Base-by-base conservation (phyloP, 2,888 invertebrate species). In the Napeogenes sylphis region DNA sequence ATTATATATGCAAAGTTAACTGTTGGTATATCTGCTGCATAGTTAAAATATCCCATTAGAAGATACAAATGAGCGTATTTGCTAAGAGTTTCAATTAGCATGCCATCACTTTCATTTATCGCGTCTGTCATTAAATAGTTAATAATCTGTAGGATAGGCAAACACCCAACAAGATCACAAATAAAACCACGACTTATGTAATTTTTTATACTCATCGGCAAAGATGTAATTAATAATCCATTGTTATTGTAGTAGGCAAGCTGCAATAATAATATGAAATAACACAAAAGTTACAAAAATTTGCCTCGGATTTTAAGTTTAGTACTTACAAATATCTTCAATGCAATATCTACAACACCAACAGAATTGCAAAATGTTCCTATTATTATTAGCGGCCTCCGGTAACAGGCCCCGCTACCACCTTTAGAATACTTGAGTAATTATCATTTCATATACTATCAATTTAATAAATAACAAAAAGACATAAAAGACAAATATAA, bases 21-120 rank as follows among this genome's bases (percentile, higher is more conserved):
- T 1, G 71, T 73, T 0, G 87, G 86, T 13, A 58, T 53, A 60
- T 87, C 80, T 12, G 80, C 76, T 33, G 83, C 59, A 55, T 85
- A 84, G 58, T 82, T 65, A 56, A 86, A 84, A 67, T 80, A 86
- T 4, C 80, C 83, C 58, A 75, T 68, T 10, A 87, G 45, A 3
- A 87, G 73, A 53, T 87, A 85, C 10, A 87, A 30, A 60, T 85
- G 85, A 2, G 82, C 72, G 45, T 78, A 85, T 70, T 84, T 84
- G 62, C 76, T 74, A 4, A 75, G 45, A 0, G 83, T 82, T 35
- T 79, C 75, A 0, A 81, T 69, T 0, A 83, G 30, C 58, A 82
- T 62, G 0, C 64, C 68, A 3, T 70, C 59, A 2, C 72, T 67
- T 0, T 75, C 71, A 0, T 70, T 59, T 4, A 81, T 69, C 2